Evolutionary conservation across 2,888 invertebrate species (phyloP).

Genomic region (Nemotelus nigrinus): DNA sequence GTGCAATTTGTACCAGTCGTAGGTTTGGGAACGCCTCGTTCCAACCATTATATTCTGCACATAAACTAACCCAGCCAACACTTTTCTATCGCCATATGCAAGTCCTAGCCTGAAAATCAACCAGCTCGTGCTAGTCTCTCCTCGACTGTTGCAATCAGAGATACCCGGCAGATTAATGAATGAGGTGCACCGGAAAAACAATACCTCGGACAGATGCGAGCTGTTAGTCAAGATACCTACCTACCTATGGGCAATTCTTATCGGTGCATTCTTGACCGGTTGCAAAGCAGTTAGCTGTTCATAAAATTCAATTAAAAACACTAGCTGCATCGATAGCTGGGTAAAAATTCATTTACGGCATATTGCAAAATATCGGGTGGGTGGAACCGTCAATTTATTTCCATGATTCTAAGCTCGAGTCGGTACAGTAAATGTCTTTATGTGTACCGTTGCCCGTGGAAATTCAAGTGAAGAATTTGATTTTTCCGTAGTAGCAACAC

Average conservation of each 20-base stretch:
- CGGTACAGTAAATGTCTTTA: too few species aligned
- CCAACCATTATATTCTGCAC: background rate
- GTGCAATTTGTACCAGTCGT: slow-evolving; percentile 19
- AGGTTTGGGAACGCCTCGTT: slow-evolving; percentile 12
- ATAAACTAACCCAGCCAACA: too few species aligned
- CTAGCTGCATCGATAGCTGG: background rate
- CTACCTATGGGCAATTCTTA: background rate
- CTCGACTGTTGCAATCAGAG: background rate
- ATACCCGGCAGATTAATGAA: slow-evolving; percentile 11
- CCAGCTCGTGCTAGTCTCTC: too few species aligned
- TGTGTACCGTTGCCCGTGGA: background rate
- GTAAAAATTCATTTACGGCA: slow-evolving; percentile 30
- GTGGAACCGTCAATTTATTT: slow-evolving; percentile 26
- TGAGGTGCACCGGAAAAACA: slow-evolving; percentile 1
- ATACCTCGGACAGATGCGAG: background rate
- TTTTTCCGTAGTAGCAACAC: background rate
- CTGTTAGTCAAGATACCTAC: too few species aligned
- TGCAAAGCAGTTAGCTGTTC: background rate
- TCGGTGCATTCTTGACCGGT: background rate
- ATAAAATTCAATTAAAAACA: slow-evolving; percentile 23
- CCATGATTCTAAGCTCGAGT: background rate
- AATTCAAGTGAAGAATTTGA: background rate
- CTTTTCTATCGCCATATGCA: too few species aligned
- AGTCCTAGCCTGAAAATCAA: too few species aligned
- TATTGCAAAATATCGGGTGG: slow-evolving; percentile 19